Percentiles rank a stretch among this genome's conserved stretches.
Evolutionary conservation across 2,113 vertebrate species (phyloP).

Genomic region (Odontesthes bonariensis): DNA sequence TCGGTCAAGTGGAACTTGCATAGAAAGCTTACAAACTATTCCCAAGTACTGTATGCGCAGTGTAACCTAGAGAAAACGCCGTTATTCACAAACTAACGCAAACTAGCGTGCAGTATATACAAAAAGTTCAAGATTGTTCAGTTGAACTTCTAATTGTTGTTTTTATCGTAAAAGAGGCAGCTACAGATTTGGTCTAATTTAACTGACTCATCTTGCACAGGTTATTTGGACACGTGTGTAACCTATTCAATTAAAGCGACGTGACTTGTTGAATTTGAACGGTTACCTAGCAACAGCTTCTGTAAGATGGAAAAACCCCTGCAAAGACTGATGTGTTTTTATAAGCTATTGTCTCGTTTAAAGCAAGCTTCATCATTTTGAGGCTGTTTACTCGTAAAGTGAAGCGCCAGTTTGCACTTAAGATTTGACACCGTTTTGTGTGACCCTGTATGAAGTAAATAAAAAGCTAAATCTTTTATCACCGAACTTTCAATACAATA

Average conservation of each 20-base stretch:
- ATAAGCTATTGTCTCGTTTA: not conserved
- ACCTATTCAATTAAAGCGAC: not conserved
- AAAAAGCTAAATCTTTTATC: not conserved
- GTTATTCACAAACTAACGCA: too few species aligned
- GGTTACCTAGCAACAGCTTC: conserved; percentile 6
- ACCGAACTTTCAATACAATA: not conserved
- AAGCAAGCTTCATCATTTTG: not conserved
- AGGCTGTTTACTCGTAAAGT: not conserved
- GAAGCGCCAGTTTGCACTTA: not conserved
- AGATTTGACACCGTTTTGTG: not conserved
- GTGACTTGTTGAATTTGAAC: not conserved
- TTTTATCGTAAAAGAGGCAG: not conserved
- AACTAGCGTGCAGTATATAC: too few species aligned
- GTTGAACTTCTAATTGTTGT: not conserved
- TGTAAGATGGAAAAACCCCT: not conserved
- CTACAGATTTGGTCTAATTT: not conserved
- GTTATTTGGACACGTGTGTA: not conserved
- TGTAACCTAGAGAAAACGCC: too few species aligned
- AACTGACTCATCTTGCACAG: not conserved
- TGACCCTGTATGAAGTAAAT: not conserved
- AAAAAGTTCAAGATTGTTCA: too few species aligned
- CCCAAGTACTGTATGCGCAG: too few species aligned
- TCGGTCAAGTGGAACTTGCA: too few species aligned
- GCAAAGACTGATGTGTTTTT: not conserved
- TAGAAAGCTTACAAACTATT: too few species aligned